Evolutionary conservation across 2,888 invertebrate genomes (phyloP).

Genomic region (Lasioglossum vierecki): DNA sequence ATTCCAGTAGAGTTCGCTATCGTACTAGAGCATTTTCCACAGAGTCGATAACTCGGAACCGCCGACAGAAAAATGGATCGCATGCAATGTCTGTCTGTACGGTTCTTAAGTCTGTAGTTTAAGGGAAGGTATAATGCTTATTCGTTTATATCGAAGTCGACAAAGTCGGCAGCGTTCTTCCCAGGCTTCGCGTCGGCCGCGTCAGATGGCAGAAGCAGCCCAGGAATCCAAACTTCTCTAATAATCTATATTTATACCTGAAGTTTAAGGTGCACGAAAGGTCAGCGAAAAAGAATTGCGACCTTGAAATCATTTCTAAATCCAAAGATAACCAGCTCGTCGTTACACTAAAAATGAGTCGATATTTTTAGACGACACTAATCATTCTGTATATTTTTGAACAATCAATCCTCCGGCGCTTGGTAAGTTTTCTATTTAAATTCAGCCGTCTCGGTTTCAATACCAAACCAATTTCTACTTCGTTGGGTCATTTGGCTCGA

Average conservation of each 20-base stretch:
- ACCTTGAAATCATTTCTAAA: background rate
- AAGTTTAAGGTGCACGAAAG: slow-evolving; percentile 13
- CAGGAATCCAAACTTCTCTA: slow-evolving; percentile 18
- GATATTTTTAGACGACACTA: background rate
- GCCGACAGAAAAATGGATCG: too few species aligned
- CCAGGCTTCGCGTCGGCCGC: slow-evolving; percentile 54
- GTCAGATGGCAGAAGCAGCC: slow-evolving; percentile 67
- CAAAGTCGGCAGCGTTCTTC: slow-evolving; percentile 42
- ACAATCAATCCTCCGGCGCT: background rate
- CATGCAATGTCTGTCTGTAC: too few species aligned
- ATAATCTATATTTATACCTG: slow-evolving; percentile 46
- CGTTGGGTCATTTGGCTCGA: background rate
- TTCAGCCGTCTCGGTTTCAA: background rate
- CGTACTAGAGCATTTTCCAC: too few species aligned
- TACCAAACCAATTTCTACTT: background rate
- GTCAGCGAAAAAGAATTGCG: background rate
- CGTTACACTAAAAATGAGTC: background rate
- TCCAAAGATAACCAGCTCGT: background rate
- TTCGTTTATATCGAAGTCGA: slow-evolving; percentile 31
- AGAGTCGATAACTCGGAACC: too few species aligned
- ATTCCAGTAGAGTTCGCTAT: too few species aligned
- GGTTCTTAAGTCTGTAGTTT: too few species aligned
- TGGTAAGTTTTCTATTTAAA: background rate
- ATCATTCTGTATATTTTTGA: background rate
- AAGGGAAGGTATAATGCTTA: background rate